Base-by-base conservation (phyloP, 2,888 invertebrate species). In the Hybos culiciformis region DNA sequence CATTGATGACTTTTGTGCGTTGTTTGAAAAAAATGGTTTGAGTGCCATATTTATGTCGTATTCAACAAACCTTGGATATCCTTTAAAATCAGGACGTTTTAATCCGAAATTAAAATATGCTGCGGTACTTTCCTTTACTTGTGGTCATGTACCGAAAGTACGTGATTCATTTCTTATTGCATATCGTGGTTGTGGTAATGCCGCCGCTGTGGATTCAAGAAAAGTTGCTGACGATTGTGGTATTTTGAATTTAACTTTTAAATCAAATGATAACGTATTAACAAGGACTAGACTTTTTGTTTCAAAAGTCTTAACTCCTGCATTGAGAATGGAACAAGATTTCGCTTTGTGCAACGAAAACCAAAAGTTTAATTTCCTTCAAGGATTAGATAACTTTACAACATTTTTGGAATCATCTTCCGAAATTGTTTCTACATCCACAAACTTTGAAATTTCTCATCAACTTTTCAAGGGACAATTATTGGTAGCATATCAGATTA, bases 111-210 rank as follows among this genome's bases (percentile, higher is more conserved):
- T 51, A 4, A 59, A 57, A 39, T 51, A 62, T 46, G 48, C 56
- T 5, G 50, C 54, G 41, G 67, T 77, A 50, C 70, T 71, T 48
- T 70, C 80, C 41, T 67, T 74, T 2, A 74, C 79, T 46, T 66
- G 84, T 40, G 75, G 79, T 0, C 74, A 76, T 58, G 80, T 18
- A 63, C 67, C 18, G 68, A 75, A 49, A 61, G 70, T 42, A 32
- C 69, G 82, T 18, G 67, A 66, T 43, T 83, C 80, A 4, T 70
- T 67, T 54, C 80, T 78, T 60, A 69, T 84, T n/a, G 77, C 77
- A 26, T 75, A 80, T 52, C 80, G 82, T 57, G 75, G 83, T 51
- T 70, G 74, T 14, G 73, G 69, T 49, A 74, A 75, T 46, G 62
- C 68, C 12, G 70, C 73, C 49, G 62, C 66, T 11, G 66, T 86